phyloP scores from a whole-genome alignment of 2,888 invertebrate genomes.

The Tetragnatha montana region DNA sequence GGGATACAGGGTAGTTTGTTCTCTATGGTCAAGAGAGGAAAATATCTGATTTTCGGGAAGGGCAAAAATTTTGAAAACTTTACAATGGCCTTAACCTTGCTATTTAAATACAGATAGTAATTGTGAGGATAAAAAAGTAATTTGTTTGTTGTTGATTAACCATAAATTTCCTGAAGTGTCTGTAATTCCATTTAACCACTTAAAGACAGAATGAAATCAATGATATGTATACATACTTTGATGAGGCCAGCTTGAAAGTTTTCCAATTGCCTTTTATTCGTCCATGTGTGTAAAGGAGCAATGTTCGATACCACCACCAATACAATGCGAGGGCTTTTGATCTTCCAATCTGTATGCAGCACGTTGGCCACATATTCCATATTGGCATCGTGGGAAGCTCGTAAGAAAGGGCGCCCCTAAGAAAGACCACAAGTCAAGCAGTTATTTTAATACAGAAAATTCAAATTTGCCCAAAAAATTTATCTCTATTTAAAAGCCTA shows the following conservation, averaged over 20 bases:
- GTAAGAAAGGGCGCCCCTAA: conserved; percentile 72
- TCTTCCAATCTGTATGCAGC: conserved; percentile 72
- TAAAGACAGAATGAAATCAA: too few relatives aligned
- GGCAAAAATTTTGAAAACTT: too few relatives aligned
- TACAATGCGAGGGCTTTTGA: conserved; percentile 72
- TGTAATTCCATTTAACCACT: too few relatives aligned
- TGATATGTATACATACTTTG: conserved; percentile 62
- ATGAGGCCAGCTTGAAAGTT: conserved; percentile 72
- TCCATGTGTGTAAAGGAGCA: conserved; percentile 66
- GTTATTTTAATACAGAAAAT: neutral
- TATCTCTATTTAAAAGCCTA: neutral
- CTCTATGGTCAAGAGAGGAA: too few relatives aligned
- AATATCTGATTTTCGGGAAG: too few relatives aligned
- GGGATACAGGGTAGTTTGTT: too few relatives aligned
- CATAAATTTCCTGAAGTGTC: neutral
- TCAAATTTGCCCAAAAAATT: neutral
- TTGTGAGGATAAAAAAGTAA: neutral
- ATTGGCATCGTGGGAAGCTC: conserved; percentile 70
- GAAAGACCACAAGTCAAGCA: conserved; percentile 1
- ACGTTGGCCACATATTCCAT: conserved; percentile 72
- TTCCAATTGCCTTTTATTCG: conserved; percentile 71
- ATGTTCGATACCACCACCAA: conserved; percentile 72
- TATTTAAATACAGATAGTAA: neutral
- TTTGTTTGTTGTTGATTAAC: neutral
- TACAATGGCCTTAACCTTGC: too few relatives aligned